These are phyloP conservation scores for Stenoptilia bipunctidactyla DNA, from an alignment of 2,888 invertebrate species.

Conservation along the genomic window DNA sequence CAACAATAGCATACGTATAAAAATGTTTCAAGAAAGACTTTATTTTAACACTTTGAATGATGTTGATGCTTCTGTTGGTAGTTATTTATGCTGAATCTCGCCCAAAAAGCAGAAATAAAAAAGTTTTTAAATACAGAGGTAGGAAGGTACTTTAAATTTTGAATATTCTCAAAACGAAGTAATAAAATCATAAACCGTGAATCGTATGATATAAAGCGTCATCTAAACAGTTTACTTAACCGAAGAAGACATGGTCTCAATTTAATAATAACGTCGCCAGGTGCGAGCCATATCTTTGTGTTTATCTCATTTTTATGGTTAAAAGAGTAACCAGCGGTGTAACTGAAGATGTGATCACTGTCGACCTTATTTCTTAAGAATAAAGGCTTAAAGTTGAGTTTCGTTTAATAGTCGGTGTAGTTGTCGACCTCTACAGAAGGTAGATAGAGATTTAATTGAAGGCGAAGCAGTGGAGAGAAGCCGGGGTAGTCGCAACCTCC, in stretches of 20 bases:
- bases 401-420: neutral
- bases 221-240: too few relatives aligned
- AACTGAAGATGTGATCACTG: slow-evolving; percentile 22
- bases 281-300: slow-evolving; percentile 56
- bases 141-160: too few relatives aligned
- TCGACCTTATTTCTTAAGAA: slow-evolving; percentile 10
- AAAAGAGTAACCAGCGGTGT: slow-evolving; percentile 57
- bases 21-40: too few relatives aligned
- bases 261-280: slow-evolving; percentile 42
- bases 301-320: slow-evolving; percentile 62
- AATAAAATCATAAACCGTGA: too few relatives aligned
- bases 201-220: too few relatives aligned
- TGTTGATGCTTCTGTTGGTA: too few relatives aligned
- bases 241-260: neutral
- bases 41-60: too few relatives aligned
- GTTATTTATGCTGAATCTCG: too few relatives aligned
- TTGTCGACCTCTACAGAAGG: neutral
- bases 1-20: too few relatives aligned
- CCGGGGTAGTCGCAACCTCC: slow-evolving; percentile 37
- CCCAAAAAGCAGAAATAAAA: too few relatives aligned
- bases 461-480: slow-evolving; percentile 40
- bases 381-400: neutral
- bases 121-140: too few relatives aligned
- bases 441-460: slow-evolving; percentile 68
- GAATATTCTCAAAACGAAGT: too few relatives aligned